Evolutionary conservation across 53 echinoderm and acorn worm genomes (phyloP).

Genomic region (Holothuria scabra): DNA sequence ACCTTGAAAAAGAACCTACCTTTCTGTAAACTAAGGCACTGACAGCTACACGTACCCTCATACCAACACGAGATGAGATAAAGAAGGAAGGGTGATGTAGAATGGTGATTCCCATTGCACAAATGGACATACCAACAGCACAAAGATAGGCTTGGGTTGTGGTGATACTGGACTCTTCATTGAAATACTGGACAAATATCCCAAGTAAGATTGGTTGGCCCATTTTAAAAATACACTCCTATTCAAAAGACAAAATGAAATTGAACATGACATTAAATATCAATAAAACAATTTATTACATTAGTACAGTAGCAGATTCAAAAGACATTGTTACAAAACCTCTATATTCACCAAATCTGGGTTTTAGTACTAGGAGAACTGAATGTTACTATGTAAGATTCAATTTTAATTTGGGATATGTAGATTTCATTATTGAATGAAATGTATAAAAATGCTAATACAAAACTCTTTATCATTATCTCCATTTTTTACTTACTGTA

Average conservation of each 20-base stretch:
- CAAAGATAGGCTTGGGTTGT: slow-evolving; percentile 74
- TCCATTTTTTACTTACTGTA: too few species aligned
- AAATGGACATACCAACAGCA: slow-evolving; percentile 55
- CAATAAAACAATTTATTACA: too few species aligned
- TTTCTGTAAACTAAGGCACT: slow-evolving; percentile 75
- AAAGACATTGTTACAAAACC: too few species aligned
- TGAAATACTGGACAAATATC: slow-evolving; percentile 67
- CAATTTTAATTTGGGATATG: too few species aligned
- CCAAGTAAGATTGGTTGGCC: slow-evolving; percentile 70
- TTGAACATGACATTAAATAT: neutral
- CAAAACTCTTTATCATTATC: too few species aligned
- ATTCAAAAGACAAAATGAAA: neutral
- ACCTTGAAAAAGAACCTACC: slow-evolving; percentile 47
- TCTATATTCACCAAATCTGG: too few species aligned
- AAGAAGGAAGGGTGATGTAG: slow-evolving; percentile 74
- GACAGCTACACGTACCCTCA: slow-evolving; percentile 67
- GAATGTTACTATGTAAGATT: too few species aligned
- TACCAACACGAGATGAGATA: slow-evolving; percentile 59
- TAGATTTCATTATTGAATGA: too few species aligned
- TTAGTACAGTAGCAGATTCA: too few species aligned
- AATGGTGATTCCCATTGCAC: slow-evolving; percentile 23
- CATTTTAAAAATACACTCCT: slow-evolving; percentile 72
- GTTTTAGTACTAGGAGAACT: too few species aligned
- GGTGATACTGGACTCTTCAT: slow-evolving; percentile 55
- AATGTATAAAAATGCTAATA: too few species aligned